Evolutionary conservation across 2,888 invertebrate species (phyloP).

Genomic region (Diabrotica balteata): DNA sequence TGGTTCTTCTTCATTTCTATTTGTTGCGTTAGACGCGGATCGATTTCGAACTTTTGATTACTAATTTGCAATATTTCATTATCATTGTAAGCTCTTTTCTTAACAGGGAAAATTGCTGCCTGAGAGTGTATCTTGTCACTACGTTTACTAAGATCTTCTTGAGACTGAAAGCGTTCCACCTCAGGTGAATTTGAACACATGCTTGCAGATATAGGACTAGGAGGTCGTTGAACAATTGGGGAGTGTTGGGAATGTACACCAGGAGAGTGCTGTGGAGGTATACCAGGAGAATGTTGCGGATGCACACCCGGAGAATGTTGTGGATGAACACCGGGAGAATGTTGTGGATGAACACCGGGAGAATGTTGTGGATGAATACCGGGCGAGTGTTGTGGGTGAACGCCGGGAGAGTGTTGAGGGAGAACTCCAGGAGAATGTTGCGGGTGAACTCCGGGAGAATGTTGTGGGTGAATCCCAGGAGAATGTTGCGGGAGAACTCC

Average conservation of each 20-base stretch:
- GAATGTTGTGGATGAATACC: constrained; percentile 40
- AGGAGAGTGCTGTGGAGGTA: constrained; percentile 37
- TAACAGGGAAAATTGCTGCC: constrained; percentile 66
- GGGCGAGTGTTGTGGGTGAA: constrained; percentile 42
- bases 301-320: constrained; percentile 29
- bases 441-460: constrained; percentile 39
- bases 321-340: constrained; percentile 31
- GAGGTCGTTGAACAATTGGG: constrained; percentile 24
- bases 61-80: constrained; percentile 46
- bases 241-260: constrained; percentile 33
- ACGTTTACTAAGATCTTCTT: constrained; percentile 37
- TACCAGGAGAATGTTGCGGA: constrained; percentile 30
- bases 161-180: constrained; percentile 33
- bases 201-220: constrained; percentile 2
- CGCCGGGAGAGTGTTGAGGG: constrained; percentile 38
- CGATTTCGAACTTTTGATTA: constrained; percentile 39
- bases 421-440: constrained; percentile 40
- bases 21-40: constrained; percentile 30
- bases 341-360: constrained; percentile 37
- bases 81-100: constrained; percentile 70
- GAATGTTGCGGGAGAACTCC: constrained; percentile 35
- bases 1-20: constrained; percentile 35
- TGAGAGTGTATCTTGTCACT: constrained; percentile 31
- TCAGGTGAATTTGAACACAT: constrained; percentile 18
- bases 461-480: constrained; percentile 24